Evolutionary conservation across 2,888 invertebrate species (phyloP), one percentile per base, ranked within the genome.

Genomic region (Salpingus planirostris): DNA sequence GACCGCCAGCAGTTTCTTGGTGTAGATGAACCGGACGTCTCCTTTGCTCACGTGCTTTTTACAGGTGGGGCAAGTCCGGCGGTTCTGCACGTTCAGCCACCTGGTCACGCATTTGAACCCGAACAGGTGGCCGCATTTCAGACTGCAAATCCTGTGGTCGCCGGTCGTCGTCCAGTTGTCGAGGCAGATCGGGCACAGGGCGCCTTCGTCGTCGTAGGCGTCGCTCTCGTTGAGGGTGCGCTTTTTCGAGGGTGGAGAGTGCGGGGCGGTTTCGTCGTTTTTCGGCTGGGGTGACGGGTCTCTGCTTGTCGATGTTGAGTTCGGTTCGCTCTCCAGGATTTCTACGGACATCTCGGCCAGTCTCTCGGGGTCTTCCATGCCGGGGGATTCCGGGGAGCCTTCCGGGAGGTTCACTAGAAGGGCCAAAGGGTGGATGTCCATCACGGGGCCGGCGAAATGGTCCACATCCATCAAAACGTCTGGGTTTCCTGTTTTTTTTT

Each of bases 111-210:
- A 95, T 11, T 72, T 70, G 1, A 76, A 65, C 0, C 96, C 96
- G 62, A 92, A 96, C 4, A 95, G 64, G 65, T 96, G 96, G 0
- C 96, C 96, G 62, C 96, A 96, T 54, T 80, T 80, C 5, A 96
- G 65, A 0, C 88, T 80, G n/a, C 83, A 82, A 2, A 95, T 65
- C 30, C 92, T 71, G 60, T 96, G 96, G 0, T 74, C 76, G 0
- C 93, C 95, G 0, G 81, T 76, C 57, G 80, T 88, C 2, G 83
- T 85, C 88, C 91, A 95, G 2, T 73, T 65, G 32, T 93, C 93
- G 42, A 91, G 69, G 56, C 95, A 95, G 43, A 95, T 92, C 0
- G 90, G 78, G 50, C 95, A 95, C 0, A 73, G 71, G 51, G 77
- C 73, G 0, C 80, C 83, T 27, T 82, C 80, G 24, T 75, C 74